These are phyloP conservation scores for Harpalus rufipes DNA, from an alignment of 2,888 invertebrate species.

Conservation along the genomic window DNA sequence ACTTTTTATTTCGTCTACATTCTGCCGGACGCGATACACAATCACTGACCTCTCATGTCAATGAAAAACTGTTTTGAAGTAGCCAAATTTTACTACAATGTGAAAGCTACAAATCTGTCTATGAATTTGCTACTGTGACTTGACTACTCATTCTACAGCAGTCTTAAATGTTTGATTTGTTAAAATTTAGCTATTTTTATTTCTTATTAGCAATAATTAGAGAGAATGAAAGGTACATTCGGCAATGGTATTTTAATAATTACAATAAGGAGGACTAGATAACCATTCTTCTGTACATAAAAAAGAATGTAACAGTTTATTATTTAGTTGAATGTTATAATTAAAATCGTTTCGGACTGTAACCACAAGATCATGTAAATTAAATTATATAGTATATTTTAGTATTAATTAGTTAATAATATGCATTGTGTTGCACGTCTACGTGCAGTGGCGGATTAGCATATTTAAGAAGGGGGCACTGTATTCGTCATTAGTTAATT, in stretches of 20 bases:
- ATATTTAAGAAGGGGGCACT: not conserved
- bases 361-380: slow-evolving; percentile 6
- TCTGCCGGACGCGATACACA: slow-evolving; percentile 34
- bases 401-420: too few species aligned
- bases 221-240: slow-evolving; percentile 15
- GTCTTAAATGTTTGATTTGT: slow-evolving; percentile 14
- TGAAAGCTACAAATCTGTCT: slow-evolving; percentile 18
- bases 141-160: not conserved
- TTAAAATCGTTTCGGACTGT: slow-evolving; percentile 26
- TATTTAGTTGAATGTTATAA: slow-evolving; percentile 32
- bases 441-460: not conserved
- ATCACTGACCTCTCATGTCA: slow-evolving; percentile 55
- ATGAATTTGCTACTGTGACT: slow-evolving; percentile 14
- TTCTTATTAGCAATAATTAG: not conserved
- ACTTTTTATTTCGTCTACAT: slow-evolving; percentile 29
- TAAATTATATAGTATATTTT: not conserved
- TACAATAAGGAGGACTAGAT: slow-evolving; percentile 23
- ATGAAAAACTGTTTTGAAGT: slow-evolving; percentile 1
- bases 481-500: too few species aligned
- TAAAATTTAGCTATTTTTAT: not conserved
- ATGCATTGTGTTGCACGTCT: too few species aligned
- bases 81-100: slow-evolving; percentile 27
- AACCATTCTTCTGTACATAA: slow-evolving; percentile 27
- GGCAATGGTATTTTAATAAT: slow-evolving; percentile 16
- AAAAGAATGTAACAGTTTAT: slow-evolving; percentile 13